phyloP scores from a whole-genome alignment of 2,888 invertebrate genomes.

The Ernsta delagoae region DNA sequence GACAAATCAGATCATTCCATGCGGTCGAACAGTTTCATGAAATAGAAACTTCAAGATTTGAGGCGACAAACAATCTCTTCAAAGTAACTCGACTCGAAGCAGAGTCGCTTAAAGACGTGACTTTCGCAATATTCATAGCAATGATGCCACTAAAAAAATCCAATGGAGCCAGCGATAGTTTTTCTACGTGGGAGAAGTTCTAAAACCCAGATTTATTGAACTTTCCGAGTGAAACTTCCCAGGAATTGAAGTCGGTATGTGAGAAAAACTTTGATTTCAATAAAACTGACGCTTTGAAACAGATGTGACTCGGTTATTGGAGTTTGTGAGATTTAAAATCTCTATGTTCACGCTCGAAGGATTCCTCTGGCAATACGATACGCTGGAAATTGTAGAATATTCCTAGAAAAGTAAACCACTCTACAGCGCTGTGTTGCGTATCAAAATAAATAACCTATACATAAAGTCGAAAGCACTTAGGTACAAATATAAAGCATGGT shows the following conservation, averaged over 20 bases:
- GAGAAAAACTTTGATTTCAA: constrained; percentile 18
- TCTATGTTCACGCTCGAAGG: too few relatives aligned
- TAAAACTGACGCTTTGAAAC: constrained; percentile 3
- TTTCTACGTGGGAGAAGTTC: constrained; percentile 15
- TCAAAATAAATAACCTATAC: too few relatives aligned
- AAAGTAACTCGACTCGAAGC: constrained; percentile 5
- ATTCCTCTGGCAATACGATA: too few relatives aligned
- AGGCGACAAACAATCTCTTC: neutral
- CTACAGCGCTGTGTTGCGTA: too few relatives aligned
- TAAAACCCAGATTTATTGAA: constrained; percentile 19
- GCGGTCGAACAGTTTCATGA: neutral
- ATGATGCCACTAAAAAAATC: constrained; percentile 20
- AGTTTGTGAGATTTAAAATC: neutral
- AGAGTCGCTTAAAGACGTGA: neutral
- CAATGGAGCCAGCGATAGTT: constrained; percentile 17
- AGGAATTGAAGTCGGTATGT: constrained; percentile 12
- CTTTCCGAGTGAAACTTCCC: constrained; percentile 7
- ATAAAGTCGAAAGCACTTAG: too few relatives aligned
- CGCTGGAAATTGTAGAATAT: too few relatives aligned
- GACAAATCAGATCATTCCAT: neutral
- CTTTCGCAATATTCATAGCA: constrained; percentile 12
- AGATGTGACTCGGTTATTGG: constrained; percentile 6
- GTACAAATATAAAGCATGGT: too few relatives aligned
- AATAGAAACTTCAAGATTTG: neutral
- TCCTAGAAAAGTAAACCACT: too few relatives aligned